These are phyloP conservation scores for Trochalopteron elliotii DNA, from an alignment of 2,113 vertebrate species.

Conservation along the genomic window DNA sequence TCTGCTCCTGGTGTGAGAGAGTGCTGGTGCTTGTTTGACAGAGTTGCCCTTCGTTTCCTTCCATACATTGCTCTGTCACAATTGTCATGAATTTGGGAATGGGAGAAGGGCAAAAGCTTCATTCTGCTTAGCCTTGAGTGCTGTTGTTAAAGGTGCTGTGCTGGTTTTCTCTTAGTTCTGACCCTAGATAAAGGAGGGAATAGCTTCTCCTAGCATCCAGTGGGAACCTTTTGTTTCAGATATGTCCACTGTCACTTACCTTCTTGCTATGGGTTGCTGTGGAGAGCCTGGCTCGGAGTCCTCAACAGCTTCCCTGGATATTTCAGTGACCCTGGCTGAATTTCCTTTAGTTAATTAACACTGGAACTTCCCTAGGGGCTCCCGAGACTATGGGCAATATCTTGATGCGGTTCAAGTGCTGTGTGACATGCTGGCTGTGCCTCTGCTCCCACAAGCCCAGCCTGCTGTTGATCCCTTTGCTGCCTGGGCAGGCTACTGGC, in stretches of 20 bases:
- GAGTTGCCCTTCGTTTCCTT: not conserved
- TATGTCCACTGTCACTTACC: not conserved
- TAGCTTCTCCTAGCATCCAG: not conserved
- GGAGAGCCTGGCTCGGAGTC: not conserved
- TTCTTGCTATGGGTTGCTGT: not conserved
- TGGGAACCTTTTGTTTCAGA: not conserved
- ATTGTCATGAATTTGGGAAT: not conserved
- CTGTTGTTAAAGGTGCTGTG: not conserved
- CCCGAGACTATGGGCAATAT: not conserved
- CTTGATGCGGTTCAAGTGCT: not conserved
- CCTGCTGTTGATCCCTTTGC: not conserved
- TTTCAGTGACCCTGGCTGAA: not conserved
- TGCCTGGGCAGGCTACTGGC: not conserved
- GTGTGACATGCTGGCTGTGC: not conserved
- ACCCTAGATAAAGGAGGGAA: not conserved
- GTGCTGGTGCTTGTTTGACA: not conserved
- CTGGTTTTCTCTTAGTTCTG: not conserved
- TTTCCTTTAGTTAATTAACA: not conserved
- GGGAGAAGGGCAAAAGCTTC: not conserved
- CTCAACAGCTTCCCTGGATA: not conserved
- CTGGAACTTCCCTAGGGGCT: not conserved
- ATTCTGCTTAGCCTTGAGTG: not conserved
- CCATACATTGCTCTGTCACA: not conserved
- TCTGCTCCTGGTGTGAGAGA: not conserved
- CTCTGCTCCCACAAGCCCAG: not conserved